phyloP scores from a whole-genome alignment of 2,113 vertebrate genomes.

The Tiliqua scincoides region DNA sequence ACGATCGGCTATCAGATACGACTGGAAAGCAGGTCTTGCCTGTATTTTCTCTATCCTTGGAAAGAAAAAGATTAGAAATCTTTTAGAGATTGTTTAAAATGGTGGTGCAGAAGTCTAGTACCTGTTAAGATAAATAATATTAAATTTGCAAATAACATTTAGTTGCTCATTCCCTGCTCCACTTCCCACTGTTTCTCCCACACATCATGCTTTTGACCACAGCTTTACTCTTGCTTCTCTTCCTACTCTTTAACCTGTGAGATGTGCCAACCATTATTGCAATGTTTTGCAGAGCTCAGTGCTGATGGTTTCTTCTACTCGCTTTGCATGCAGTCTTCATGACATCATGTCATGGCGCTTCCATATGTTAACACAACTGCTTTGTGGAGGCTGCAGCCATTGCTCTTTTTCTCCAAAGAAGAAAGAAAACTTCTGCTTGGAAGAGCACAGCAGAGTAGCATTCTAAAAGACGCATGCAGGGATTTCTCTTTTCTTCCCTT shows the following conservation, averaged over 20 bases:
- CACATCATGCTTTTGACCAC: neutral
- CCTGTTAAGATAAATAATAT: neutral
- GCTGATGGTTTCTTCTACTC: neutral
- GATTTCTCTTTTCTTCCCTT: neutral
- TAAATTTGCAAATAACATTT: neutral
- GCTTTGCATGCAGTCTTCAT: neutral
- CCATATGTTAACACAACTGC: neutral
- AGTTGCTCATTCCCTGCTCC: neutral
- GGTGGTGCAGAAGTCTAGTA: neutral
- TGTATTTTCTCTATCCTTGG: neutral
- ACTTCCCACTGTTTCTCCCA: neutral
- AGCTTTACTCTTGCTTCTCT: neutral
- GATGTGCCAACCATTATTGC: neutral
- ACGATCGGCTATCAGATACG: slow-evolving; percentile 94
- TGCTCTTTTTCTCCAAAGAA: neutral
- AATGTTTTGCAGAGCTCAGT: neutral
- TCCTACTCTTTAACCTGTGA: neutral
- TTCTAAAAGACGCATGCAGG: neutral
- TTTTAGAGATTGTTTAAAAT: neutral
- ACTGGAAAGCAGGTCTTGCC: slow-evolving; percentile 91
- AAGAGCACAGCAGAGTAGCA: neutral
- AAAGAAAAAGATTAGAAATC: neutral
- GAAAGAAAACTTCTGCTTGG: neutral
- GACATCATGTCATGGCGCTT: neutral
- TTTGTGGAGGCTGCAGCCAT: neutral